phyloP scores from a whole-genome alignment of 2,797 vertebrate genomes.

The Sebastes minor region DNA sequence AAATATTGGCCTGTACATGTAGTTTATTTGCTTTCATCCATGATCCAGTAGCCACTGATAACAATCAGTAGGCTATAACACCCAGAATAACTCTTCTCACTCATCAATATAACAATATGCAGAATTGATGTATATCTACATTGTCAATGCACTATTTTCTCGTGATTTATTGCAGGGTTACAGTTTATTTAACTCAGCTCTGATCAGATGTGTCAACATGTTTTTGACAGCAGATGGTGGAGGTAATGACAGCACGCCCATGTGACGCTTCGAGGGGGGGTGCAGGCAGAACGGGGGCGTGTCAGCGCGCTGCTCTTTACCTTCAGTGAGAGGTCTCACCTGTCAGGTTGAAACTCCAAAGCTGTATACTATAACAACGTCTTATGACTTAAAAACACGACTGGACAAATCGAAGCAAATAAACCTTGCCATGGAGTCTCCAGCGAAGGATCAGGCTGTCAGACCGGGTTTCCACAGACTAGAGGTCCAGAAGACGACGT shows the following conservation, averaged over 20 bases:
- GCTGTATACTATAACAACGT: not conserved
- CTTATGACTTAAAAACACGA: no score
- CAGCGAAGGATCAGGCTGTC: conserved; percentile 59
- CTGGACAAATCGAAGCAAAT: not conserved
- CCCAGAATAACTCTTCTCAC: not conserved
- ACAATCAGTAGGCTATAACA: not conserved
- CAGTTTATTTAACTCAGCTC: not conserved
- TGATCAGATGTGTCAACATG: not conserved
- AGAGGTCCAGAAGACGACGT: conserved; percentile 86
- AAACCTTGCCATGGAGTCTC: conserved; percentile 48
- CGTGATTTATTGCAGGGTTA: not conserved
- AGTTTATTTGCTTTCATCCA: not conserved
- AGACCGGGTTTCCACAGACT: conserved; percentile 76
- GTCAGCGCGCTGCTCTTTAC: not conserved
- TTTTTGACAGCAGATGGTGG: not conserved
- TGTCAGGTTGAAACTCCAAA: conserved; percentile 16
- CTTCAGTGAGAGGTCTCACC: conserved; percentile 49
- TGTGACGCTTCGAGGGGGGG: not conserved
- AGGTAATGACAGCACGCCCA: not conserved
- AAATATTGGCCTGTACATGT: not conserved
- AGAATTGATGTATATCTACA: not conserved
- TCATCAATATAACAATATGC: not conserved
- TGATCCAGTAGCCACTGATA: not conserved
- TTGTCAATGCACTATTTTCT: no score
- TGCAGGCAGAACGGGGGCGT: conserved; percentile 46